Conservation (phyloP, 2,797 vertebrate genomes). For the Pelodytes ibericus region DNA sequence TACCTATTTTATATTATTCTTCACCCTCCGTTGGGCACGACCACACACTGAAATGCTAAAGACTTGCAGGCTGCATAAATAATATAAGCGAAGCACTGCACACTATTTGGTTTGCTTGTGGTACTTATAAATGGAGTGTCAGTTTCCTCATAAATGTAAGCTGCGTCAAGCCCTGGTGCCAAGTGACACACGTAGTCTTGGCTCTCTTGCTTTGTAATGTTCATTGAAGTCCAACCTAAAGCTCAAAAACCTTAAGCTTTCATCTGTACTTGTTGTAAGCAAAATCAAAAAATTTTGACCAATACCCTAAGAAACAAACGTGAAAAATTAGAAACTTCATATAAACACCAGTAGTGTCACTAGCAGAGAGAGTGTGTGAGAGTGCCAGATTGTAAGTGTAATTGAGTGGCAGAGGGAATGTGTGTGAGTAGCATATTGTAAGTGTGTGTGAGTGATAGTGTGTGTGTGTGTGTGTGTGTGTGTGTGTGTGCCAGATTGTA, state of each 20-base stretch:
- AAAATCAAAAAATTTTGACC: conserved; percentile 96
- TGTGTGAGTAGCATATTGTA: too few species aligned
- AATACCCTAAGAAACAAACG: conserved; percentile 79
- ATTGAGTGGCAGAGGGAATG: too few species aligned
- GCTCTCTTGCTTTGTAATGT: conserved; percentile 92
- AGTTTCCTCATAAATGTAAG: conserved; percentile 78
- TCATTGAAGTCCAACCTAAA: conserved; percentile 97
- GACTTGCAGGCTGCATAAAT: conserved; percentile 46
- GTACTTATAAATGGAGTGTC: conserved; percentile 9
- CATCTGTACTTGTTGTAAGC: conserved; percentile 88
- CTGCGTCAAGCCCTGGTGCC: conserved; percentile 83
- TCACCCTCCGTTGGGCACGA: conserved; percentile 9
- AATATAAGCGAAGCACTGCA: conserved; percentile 32
- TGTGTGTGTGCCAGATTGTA: too few species aligned
- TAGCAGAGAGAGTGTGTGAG: too few species aligned
- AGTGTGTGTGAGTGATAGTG: too few species aligned
- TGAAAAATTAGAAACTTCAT: too few species aligned
- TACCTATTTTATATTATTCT: conserved; percentile 36
- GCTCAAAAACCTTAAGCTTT: conserved; percentile 95
- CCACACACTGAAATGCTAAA: conserved; percentile 28
- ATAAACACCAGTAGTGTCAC: too few species aligned
- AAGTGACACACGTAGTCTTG: conserved; percentile 86
- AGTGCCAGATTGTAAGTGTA: too few species aligned
- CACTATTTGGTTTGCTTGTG: conserved; percentile 43
- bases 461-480: too few species aligned